Base-by-base conservation (phyloP, 2,888 invertebrate genomes). In the Drosophila paracracens region DNA sequence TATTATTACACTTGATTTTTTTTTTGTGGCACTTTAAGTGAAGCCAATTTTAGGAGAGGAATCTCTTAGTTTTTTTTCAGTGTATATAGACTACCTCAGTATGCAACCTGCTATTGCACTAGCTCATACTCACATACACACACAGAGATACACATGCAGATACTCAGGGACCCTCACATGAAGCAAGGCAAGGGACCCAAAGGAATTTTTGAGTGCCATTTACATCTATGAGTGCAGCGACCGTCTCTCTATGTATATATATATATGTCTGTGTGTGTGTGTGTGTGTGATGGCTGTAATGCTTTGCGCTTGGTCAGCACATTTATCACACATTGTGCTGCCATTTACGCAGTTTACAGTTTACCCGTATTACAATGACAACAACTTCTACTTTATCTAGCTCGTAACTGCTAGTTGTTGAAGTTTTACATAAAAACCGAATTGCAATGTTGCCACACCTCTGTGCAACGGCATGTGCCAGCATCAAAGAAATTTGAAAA, bases 191-290 rank as follows among this genome's bases (percentile, higher is more conserved):
- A 58, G 60, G 67, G 77, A 84, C 79, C 89, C 88, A 76, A 87
- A 82, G 88, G 88, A 87, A 84, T 84, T 84, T 79, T 89, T 76
- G 74, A 84, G 88, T 81, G 70, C 88, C 80, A 88, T 82, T 89
- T 85, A 85, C 85, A 89, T 85, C 70, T 76, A 76, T 70, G 67
- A 88, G 80, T 82, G 74, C 82, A 74, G 72, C 79, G 70, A 51
- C 61, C 11, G 21, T 60, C 11, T 31, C 38, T 51, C 13, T n/a
- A 10, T 52, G 43, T 61, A 11, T 51, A 18, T 51, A 4, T 61
- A 6, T 38, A 8, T 65, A 29, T 52, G 31, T 51, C 25, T 50
- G 5, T 48, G 48, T 18, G 38, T 18, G 8, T n/a, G n/a, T 21
- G 21, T 13, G 46, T 13, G 13, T 61, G 40, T 59, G 46, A 46